Evolutionary conservation across 92 coral and sea anemone genomes (phyloP).

Genomic region (Palythoa grandis): DNA sequence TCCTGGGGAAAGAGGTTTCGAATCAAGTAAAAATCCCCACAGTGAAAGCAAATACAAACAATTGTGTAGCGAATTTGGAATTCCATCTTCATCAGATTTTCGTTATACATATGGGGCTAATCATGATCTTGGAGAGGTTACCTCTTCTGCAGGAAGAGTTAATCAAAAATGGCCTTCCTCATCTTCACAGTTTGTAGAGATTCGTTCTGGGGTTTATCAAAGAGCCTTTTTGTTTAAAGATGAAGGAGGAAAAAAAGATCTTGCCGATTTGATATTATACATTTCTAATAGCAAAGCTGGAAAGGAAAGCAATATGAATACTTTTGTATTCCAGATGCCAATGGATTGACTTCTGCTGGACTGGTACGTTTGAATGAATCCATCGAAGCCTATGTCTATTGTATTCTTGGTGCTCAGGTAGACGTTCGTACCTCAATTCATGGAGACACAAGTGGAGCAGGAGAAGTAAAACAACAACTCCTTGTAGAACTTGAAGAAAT

Average conservation of each 20-base stretch:
- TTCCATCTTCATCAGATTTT: too few species aligned
- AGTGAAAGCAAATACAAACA: background rate
- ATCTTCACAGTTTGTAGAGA: too few species aligned
- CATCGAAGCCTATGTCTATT: background rate
- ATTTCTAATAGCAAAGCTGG: background rate
- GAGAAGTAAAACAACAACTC: background rate
- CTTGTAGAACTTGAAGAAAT: background rate
- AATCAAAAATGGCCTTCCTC: too few species aligned
- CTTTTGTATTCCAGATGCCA: background rate
- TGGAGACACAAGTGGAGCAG: background rate
- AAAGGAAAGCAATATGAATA: conserved; percentile 10
- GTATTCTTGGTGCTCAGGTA: background rate
- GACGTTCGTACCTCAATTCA: background rate
- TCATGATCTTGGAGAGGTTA: too few species aligned
- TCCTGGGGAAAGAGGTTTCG: background rate
- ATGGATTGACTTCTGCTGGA: background rate
- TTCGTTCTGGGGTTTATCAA: too few species aligned
- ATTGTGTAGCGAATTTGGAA: background rate
- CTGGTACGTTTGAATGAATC: background rate
- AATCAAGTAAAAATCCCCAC: too few species aligned
- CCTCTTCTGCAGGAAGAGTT: too few species aligned
- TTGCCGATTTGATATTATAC: background rate
- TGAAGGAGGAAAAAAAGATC: background rate
- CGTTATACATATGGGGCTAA: too few species aligned
- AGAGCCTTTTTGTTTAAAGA: too few species aligned